A percentile compares a stretch with the other conserved stretches of the same genome.
Conservation (phyloP, 2,888 invertebrate species). For the Eupithecia dodoneata region DNA sequence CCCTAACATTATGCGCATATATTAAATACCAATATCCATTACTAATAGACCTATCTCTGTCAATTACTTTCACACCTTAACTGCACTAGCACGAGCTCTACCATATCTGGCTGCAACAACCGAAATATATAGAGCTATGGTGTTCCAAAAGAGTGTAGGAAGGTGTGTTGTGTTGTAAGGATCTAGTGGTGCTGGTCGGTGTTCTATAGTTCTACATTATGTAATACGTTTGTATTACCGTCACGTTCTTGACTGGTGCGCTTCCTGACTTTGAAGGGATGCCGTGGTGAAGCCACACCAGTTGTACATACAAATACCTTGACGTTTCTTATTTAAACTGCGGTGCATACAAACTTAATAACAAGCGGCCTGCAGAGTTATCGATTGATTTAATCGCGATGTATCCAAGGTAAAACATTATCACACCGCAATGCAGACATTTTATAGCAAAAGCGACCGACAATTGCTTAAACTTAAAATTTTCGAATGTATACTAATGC, state of each 20-base stretch:
- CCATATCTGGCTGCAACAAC: constrained; percentile 12
- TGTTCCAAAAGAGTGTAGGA: constrained; percentile 4
- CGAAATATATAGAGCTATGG: constrained; percentile 35
- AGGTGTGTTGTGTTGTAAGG: constrained; percentile 14
- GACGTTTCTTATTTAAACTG: neutral
- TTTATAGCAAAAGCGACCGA: too few relatives aligned
- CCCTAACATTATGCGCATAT: constrained; percentile 49
- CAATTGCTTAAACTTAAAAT: too few relatives aligned
- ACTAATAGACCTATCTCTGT: constrained; percentile 35
- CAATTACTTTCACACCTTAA: constrained; percentile 35
- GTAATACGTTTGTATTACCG: constrained; percentile 48
- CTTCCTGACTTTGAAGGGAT: constrained; percentile 48
- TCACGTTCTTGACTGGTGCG: constrained; percentile 48
- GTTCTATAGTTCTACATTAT: constrained; percentile 39
- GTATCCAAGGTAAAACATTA: neutral
- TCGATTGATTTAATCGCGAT: neutral
- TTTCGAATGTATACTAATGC: too few relatives aligned
- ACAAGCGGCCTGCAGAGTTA: neutral
- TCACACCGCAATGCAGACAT: neutral
- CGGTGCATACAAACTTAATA: neutral
- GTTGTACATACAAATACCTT: neutral
- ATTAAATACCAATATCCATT: constrained; percentile 41
- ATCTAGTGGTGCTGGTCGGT: constrained; percentile 32
- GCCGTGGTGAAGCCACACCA: neutral
- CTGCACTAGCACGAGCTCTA: constrained; percentile 30